Percentiles rank a stretch among this genome's conserved stretches.
Evolutionary conservation across 1,140 invertebrate species (phyloP).

Genomic region (Drosophila orena): DNA sequence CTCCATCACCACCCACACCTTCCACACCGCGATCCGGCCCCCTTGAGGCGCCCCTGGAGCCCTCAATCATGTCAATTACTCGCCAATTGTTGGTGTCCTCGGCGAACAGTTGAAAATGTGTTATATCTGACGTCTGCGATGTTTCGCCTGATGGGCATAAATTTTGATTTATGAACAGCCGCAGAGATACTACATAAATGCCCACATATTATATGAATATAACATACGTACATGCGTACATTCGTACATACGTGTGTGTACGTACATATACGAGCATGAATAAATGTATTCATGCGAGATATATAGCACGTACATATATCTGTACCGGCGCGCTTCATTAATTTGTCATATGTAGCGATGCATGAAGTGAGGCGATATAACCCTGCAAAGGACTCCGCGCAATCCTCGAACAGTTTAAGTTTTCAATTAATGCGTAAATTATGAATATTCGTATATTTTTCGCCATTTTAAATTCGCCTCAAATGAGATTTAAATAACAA

Average conservation of each 20-base stretch:
- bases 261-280: background rate
- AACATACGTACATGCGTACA: background rate
- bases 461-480: constrained; percentile 41
- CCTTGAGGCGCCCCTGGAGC: background rate
- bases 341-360: constrained; percentile 76
- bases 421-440: constrained; percentile 73
- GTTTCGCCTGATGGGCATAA: constrained; percentile 62
- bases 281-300: background rate
- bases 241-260: too few relatives aligned
- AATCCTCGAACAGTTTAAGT: constrained; percentile 49
- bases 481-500: constrained; percentile 70
- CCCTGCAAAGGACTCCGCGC: constrained; percentile 33
- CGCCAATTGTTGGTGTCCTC: constrained; percentile 58
- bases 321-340: constrained; percentile 62
- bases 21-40: too few relatives aligned
- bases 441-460: constrained; percentile 40
- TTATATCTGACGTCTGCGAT: constrained; percentile 54
- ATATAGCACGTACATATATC: constrained; percentile 5
- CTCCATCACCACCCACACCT: background rate
- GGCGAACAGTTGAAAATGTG: constrained; percentile 58
- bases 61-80: constrained; percentile 63
- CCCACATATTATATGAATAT: constrained; percentile 8
- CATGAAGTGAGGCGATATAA: constrained; percentile 60
- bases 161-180: constrained; percentile 71
- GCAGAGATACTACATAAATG: constrained; percentile 26